phyloP scores from a whole-genome alignment of 2,888 invertebrate genomes.

The Trisateles emortualis region DNA sequence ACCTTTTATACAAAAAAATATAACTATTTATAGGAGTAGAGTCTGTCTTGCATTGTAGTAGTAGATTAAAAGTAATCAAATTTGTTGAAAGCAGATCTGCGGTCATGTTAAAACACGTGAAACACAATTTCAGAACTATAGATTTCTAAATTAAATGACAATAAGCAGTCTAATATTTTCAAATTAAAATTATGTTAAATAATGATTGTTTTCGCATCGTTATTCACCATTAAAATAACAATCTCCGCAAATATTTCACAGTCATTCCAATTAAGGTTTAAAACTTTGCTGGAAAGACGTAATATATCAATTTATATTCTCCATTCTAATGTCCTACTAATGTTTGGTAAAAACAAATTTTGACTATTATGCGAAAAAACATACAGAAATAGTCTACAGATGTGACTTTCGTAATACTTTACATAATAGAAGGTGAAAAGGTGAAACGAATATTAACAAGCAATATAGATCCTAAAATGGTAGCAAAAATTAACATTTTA shows the following conservation, averaged over 20 bases:
- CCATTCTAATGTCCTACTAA: background rate
- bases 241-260: background rate
- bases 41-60: too few relatives aligned
- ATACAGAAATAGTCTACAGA: constrained; percentile 27
- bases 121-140: too few relatives aligned
- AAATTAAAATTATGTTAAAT: too few relatives aligned
- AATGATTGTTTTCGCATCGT: background rate
- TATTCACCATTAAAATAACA: background rate
- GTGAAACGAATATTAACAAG: constrained; percentile 26
- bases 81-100: too few relatives aligned
- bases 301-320: background rate
- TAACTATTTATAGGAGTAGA: too few relatives aligned
- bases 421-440: constrained; percentile 19
- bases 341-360: background rate
- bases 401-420: constrained; percentile 21
- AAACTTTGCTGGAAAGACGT: background rate
- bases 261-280: background rate
- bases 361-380: background rate
- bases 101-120: too few relatives aligned
- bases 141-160: too few relatives aligned
- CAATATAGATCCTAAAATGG: constrained; percentile 42
- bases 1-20: too few relatives aligned
- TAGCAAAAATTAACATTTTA: constrained; percentile 50
- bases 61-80: too few relatives aligned
- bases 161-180: too few relatives aligned